Evolutionary conservation across 2,113 vertebrate genomes (phyloP), one percentile per base, ranked within the genome.

Genomic region (Sprattus sprattus): DNA sequence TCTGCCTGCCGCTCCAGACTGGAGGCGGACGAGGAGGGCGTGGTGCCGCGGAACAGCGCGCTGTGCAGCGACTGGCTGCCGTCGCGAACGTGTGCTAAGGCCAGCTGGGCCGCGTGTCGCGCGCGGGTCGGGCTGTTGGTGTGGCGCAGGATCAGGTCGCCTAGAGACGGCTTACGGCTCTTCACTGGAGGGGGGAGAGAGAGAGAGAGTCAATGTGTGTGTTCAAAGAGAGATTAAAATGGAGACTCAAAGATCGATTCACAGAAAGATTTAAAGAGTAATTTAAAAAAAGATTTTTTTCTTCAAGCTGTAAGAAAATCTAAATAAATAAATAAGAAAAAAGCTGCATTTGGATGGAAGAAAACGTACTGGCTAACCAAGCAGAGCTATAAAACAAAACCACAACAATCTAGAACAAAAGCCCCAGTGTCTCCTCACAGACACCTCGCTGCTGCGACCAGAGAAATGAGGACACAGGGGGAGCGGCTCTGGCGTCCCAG

Each of bases 61-160:
- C 95, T 95, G 87, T 96, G 95, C 91, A 97, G 92, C 8, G 95
- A 96, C 78, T 96, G 94, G 85, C 96, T 88, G 28, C 96, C 96
- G 0, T 97, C 97, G 57, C 97, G 95, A 67, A 97, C 95, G 49
- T 97, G 97, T 16, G 97, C 97, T 32, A 97, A 92, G 2, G 96
- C 96, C 82, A 96, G 85, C 93, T 97, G 97, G 2, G 96, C 96
- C 0, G 96, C 96, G 78, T 96, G 94, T 0, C 97, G 95, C 0
- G 96, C 96, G 60, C 97, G 94, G 0, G 97, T 97, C 0, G 97
- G 97, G 90, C 97, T 99, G 94, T 97, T 96, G 81, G 97, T 94
- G 88, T 98, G 97, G 1, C 97, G 97, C 50, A 99, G 95, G 86
- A 99, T 96, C 91, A 99, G 93, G 91, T 99, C 97, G 16, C 97